A percentile compares a stretch with the other conserved stretches of the same genome.
Conservation (phyloP, 2,113 vertebrate genomes). For the Pluvianellus socialis region DNA sequence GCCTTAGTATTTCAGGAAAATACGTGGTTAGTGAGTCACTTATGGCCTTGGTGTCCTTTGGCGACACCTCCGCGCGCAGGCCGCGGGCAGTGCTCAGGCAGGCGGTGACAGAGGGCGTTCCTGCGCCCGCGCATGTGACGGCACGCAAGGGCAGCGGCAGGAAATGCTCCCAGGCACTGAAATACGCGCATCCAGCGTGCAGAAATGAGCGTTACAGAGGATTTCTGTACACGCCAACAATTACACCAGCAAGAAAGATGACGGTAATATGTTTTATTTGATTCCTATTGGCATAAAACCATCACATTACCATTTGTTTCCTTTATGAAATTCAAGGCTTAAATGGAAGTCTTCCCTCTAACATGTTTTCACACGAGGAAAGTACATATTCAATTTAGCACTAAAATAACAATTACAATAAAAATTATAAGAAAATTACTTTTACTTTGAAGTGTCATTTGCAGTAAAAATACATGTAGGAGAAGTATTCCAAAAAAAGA, state of each 20-base stretch:
- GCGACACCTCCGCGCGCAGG: background rate
- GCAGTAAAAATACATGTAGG: background rate
- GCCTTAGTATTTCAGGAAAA: background rate
- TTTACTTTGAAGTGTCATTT: background rate
- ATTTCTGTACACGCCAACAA: background rate
- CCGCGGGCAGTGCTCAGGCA: background rate
- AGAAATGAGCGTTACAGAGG: background rate
- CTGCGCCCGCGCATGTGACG: too few species aligned
- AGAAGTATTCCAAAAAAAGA: background rate
- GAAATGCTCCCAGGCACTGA: background rate
- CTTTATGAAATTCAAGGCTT: background rate
- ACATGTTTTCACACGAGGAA: background rate
- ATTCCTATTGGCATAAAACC: slow-evolving; percentile 35
- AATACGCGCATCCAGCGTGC: background rate
- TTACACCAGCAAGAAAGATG: background rate
- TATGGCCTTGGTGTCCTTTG: background rate
- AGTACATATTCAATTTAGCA: background rate
- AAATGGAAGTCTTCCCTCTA: background rate
- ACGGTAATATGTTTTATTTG: slow-evolving; percentile 13
- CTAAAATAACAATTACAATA: background rate
- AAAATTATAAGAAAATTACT: background rate
- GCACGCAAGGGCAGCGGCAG: background rate
- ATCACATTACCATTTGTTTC: slow-evolving; percentile 16
- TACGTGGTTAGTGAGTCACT: background rate
- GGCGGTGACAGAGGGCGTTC: background rate